phyloP scores from a whole-genome alignment of 2,797 vertebrate species.

The Natrix natrix region DNA sequence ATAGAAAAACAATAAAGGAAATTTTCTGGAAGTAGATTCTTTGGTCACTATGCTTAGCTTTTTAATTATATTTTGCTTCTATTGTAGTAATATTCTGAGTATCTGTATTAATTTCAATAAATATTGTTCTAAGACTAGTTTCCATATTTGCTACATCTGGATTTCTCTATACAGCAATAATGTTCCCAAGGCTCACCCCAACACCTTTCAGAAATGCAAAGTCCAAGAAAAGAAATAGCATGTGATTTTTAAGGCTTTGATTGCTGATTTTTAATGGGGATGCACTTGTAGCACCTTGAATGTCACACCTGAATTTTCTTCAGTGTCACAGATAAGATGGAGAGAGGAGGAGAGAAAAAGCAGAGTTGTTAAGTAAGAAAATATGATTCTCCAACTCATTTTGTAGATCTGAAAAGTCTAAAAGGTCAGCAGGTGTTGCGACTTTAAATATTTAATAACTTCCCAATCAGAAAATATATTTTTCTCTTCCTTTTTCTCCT shows the following conservation, averaged over 20 bases:
- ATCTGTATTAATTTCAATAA: not conserved
- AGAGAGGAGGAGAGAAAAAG: not conserved
- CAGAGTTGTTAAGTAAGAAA: not conserved
- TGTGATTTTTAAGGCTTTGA: not conserved
- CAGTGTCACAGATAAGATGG: conserved; percentile 1
- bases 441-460: conserved; percentile 19
- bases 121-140: not conserved
- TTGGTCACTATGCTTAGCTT: too few species aligned
- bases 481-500: not conserved
- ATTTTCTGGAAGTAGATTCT: not conserved
- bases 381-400: conserved; percentile 8
- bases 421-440: not conserved
- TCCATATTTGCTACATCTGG: not conserved
- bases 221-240: not conserved
- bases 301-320: conserved; percentile 11
- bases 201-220: not conserved
- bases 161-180: not conserved
- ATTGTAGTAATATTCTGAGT: not conserved
- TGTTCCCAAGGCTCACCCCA: not conserved
- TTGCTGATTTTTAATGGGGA: conserved; percentile 16
- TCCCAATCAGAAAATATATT: conserved; percentile 16
- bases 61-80: not conserved
- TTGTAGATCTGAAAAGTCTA: conserved; percentile 9
- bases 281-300: conserved; percentile 3
- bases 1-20: not conserved